Conservation (phyloP, 2,113 vertebrate species). For the Gallinago media region DNA sequence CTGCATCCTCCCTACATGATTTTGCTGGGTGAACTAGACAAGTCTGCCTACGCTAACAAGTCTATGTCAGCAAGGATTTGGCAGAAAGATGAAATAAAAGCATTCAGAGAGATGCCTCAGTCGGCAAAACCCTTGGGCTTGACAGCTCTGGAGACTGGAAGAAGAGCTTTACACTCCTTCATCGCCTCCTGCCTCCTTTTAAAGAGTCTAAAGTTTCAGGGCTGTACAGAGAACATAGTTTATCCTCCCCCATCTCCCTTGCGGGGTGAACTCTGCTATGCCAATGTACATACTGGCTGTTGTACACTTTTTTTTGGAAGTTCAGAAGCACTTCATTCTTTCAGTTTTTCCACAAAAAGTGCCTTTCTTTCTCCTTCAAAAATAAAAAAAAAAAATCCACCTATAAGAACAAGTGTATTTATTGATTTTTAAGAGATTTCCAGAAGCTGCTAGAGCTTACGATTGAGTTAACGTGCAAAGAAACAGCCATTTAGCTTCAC, state of each 20-base stretch:
- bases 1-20: neutral
- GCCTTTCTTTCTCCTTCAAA: too few relatives aligned
- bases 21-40: conserved; percentile 29
- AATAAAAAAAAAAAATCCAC: neutral
- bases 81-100: conserved; percentile 36
- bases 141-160: neutral
- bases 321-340: neutral
- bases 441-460: neutral
- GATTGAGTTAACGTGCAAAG: neutral
- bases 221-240: neutral
- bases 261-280: neutral
- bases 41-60: conserved; percentile 14
- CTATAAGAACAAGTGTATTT: neutral
- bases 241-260: neutral
- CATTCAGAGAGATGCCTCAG: neutral
- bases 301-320: neutral
- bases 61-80: conserved; percentile 28
- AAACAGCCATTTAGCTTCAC: neutral
- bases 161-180: neutral
- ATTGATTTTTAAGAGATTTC: neutral
- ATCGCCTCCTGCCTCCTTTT: neutral
- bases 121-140: neutral
- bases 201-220: neutral
- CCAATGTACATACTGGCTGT: neutral
- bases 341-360: neutral